phyloP scores from a whole-genome alignment of 2,113 vertebrate genomes.

The Microcebus jonahi region DNA sequence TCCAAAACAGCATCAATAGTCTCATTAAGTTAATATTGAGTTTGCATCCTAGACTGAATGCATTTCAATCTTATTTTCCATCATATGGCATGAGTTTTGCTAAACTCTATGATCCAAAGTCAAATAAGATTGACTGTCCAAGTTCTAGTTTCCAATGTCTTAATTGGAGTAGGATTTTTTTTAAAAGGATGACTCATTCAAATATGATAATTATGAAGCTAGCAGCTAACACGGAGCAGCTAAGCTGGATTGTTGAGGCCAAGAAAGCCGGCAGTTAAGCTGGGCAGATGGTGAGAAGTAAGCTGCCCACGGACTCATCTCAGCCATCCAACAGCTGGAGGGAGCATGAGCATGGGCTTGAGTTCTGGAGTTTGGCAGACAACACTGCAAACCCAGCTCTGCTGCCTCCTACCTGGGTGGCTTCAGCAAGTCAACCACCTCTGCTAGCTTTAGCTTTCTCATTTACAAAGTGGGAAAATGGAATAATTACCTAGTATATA shows the following conservation, averaged over 20 bases:
- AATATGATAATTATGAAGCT: not conserved
- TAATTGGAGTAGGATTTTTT: not conserved
- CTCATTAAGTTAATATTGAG: not conserved
- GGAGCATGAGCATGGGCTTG: not conserved
- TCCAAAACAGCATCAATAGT: not conserved
- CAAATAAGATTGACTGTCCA: not conserved
- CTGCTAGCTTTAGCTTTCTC: not conserved
- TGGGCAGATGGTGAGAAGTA: not conserved
- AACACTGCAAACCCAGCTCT: not conserved
- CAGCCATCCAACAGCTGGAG: not conserved
- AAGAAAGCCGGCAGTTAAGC: not conserved
- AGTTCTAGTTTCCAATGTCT: not conserved
- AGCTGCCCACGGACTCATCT: not conserved
- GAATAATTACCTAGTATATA: not conserved
- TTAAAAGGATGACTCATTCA: not conserved
- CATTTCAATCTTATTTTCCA: not conserved
- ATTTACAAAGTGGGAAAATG: not conserved
- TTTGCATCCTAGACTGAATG: not conserved
- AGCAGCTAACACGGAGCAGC: not conserved
- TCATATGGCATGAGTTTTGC: not conserved
- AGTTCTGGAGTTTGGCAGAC: not conserved
- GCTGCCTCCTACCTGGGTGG: not conserved
- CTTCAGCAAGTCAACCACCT: not conserved
- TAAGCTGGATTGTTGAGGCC: not conserved
- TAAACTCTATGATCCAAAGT: not conserved